Evolutionary conservation across 2,888 invertebrate species (phyloP).

Genomic region (Plebejus argus): DNA sequence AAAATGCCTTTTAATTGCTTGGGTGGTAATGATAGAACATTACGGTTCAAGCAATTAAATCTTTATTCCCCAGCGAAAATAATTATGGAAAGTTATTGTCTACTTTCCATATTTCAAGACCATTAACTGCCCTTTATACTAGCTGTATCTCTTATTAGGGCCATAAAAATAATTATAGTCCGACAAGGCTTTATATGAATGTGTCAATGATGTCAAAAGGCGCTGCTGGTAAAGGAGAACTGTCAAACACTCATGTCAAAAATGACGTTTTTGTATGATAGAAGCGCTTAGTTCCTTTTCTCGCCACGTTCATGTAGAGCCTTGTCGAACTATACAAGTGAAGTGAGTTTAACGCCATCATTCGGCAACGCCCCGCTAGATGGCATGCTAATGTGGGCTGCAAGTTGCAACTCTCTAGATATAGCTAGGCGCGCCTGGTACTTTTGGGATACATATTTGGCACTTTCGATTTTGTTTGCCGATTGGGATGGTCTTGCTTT

Average conservation of each 20-base stretch:
- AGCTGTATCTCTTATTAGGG: not conserved
- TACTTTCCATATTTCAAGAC: slow-evolving; percentile 23
- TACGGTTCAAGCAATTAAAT: not conserved
- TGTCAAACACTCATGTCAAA: no score
- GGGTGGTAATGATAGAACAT: not conserved
- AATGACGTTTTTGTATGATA: no score
- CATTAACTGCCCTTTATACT: not conserved
- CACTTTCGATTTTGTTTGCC: slow-evolving; percentile 53
- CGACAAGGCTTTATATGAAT: no score
- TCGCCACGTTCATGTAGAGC: no score
- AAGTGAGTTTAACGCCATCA: slow-evolving; percentile 2
- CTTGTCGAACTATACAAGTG: no score
- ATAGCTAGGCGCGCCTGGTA: slow-evolving; percentile 62
- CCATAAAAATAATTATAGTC: not conserved
- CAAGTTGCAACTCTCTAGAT: slow-evolving; percentile 46
- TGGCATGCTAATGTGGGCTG: slow-evolving; percentile 45
- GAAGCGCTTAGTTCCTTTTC: no score
- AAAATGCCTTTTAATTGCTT: not conserved
- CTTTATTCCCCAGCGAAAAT: not conserved
- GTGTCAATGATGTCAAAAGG: no score
- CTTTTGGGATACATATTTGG: slow-evolving; percentile 70
- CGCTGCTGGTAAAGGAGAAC: no score
- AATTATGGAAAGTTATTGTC: slow-evolving; percentile 17
- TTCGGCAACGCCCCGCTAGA: slow-evolving; percentile 48
- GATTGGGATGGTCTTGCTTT: not conserved